Evolutionary conservation across 2,113 vertebrate genomes (phyloP), one percentile per base, ranked within the genome.

Genomic region (Gallinago media): DNA sequence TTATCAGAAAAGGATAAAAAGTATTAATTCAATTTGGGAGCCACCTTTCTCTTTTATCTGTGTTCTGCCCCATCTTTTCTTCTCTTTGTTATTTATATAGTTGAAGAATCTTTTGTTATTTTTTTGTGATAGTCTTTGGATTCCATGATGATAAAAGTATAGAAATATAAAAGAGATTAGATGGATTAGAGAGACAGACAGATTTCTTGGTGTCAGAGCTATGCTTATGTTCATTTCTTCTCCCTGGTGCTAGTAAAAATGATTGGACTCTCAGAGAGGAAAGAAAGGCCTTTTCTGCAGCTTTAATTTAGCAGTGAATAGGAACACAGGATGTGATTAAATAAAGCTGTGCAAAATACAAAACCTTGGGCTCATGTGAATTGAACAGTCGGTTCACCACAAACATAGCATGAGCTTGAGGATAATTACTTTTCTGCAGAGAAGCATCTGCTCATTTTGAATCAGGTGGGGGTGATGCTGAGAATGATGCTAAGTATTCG

Each of bases 391-490:
- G 0, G 15, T 47, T 93, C 84, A 81, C 61, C 44, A 75, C 50
- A 96, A 92, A 84, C 65, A 91, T 67, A 94, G 46, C 49, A 52
- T 34, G 32, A 80, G 34, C 58, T 52, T 67, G 68, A 91, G 29
- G 50, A 81, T 91, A 95, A 97, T 95, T 89, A 84, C 47, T 87
- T 92, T 87, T 92, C 76, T 89, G 34, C 34, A 89, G 68, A 81
- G 44, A 85, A 89, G 62, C 65, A 78, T 67, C 76, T 91, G 68
- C 42, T 92, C 58, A 47, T 85, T 92, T 77, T 87, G 56, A 63
- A 89, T 77, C 46, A 87, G 68, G 52, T 78, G 29, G n/a, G 27
- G 38, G 47, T 82, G 70, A 92, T 89, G 32, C 25, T 79, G 71
- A 5, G 8, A 85, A 65, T 75, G 23, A 63, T 59, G 18, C 55